Base-by-base conservation (phyloP, 2,888 invertebrate species). In the Gnatocerus cornutus region DNA sequence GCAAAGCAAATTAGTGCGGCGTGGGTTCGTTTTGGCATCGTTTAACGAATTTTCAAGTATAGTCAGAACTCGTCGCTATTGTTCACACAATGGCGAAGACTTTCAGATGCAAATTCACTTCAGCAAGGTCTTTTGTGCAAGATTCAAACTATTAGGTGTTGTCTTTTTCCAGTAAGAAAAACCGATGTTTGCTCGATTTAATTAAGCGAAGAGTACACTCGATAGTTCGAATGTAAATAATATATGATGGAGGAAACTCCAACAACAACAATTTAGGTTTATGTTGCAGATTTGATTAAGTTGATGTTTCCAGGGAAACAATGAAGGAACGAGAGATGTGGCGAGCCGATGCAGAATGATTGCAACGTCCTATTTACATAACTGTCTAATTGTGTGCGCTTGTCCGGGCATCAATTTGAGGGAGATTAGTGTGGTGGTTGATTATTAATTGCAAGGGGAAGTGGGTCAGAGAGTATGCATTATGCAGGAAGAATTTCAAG, bases 1-100 rank as follows among this genome's bases (percentile, higher is more conserved):
- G 56, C 71, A 71, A 71, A 64, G 68, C 61, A 65, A 71, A 71
- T 69, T 71, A 69, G 62, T 63, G 45, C 46, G 55, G 59, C 45
- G 9, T 30, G 59, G 62, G 50, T 65, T 65, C 59, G 50, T 68
- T 52, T 30, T 43, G 33, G 41, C 29, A 71, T 39, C 63, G 61
- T 52, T 64, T 61, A 48, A 46, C 65, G 33, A 63, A 63, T 53
- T 63, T 63, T 63, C 63, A 8, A 37, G 53, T 39, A 12, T 10
- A n/a, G 41, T 6, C 41, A 7, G 27, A 41, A 8, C 43, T 14
- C 12, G 41, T 12, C 3, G 12, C 41, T 12, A 41, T 41, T 41
- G 10, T 58, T 3, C 10, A 1, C 29, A 27, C 43, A 58, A 43
- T 58, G 27, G n/a, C 27, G 12, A n/a, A n/a, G 14, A 56, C 58